Evolutionary conservation across 2,888 invertebrate genomes (phyloP), one percentile per base, ranked within the genome.

Genomic region (Eupithecia subfuscata): DNA sequence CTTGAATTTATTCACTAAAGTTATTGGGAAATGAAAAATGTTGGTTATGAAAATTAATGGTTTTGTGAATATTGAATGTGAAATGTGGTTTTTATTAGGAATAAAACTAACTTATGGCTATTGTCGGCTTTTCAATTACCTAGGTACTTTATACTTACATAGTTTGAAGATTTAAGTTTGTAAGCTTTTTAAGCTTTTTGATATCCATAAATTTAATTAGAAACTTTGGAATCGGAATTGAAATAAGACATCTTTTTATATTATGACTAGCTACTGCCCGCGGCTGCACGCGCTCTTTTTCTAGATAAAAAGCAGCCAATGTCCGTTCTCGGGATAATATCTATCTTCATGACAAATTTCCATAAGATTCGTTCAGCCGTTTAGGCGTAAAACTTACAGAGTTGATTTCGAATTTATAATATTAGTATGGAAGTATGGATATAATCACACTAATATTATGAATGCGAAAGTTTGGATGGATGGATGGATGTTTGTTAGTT

Each of bases 11-110:
- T 63, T 69, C 72, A 56, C 68, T 63, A 68, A 74, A 75, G 74
- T 77, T 77, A 77, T 75, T 75, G 74, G 69, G 43, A 68, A 63
- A 76, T 71, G 70, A 74, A 76, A 71, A 77, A 77, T 63, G 70
- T 60, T 30, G 69, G 76, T 73, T 69, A 72, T 77, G 67, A 77
- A 75, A 72, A 77, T 72, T 68, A 70, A 77, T 77, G 63, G 74
- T 43, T 74, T 67, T 18, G n/a, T 63, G 65, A 56, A 73, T 56
- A 76, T 76, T 74, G 76, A 71, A 74, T 70, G 12, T 25, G 70
- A 72, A 69, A 65, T 65, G 30, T 43, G 69, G 25, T 67, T 75
- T 45, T 22, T 68, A 68, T 40, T 43, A 68, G 22, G 12, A 40
- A 43, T 67, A 68, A 68, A 43, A 68, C 12, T 40, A 37, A 67